Percentiles rank a stretch among this genome's conserved stretches.
These are phyloP conservation scores for Araneus ventricosus DNA, from an alignment of 1,140 invertebrate species.

Conservation along the genomic window DNA sequence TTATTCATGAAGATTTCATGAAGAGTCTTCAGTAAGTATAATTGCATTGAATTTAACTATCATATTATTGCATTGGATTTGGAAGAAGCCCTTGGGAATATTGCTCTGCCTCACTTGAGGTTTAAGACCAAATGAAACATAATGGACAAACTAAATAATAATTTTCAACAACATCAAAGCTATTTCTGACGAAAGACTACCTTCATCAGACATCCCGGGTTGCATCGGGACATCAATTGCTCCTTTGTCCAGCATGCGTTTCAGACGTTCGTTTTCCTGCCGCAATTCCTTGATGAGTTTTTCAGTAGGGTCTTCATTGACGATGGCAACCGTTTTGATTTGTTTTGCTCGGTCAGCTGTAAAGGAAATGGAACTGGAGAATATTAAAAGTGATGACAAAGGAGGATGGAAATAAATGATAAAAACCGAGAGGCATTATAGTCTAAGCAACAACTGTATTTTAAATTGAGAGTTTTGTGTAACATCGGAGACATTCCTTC, in stretches of 20 bases:
- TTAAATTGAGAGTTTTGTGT: not conserved
- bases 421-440: not conserved
- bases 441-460: not conserved
- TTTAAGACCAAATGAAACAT: no score
- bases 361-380: not conserved
- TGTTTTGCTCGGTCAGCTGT: constrained; percentile 84
- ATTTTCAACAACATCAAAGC: no score
- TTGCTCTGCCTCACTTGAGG: no score
- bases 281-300: constrained; percentile 83
- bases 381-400: not conserved
- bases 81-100: no score
- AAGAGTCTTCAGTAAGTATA: no score
- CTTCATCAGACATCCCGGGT: constrained; percentile 80
- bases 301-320: constrained; percentile 84
- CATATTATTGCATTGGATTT: no score
- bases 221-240: constrained; percentile 78
- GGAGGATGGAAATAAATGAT: not conserved
- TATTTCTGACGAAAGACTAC: constrained; percentile 71
- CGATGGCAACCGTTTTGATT: constrained; percentile 83
- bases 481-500: no score
- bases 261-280: constrained; percentile 84
- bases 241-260: constrained; percentile 80
- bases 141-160: no score
- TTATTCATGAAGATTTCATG: no score
- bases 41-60: no score